Base-by-base conservation (phyloP, 2,113 vertebrate species). In the Mesitornis unicolor region DNA sequence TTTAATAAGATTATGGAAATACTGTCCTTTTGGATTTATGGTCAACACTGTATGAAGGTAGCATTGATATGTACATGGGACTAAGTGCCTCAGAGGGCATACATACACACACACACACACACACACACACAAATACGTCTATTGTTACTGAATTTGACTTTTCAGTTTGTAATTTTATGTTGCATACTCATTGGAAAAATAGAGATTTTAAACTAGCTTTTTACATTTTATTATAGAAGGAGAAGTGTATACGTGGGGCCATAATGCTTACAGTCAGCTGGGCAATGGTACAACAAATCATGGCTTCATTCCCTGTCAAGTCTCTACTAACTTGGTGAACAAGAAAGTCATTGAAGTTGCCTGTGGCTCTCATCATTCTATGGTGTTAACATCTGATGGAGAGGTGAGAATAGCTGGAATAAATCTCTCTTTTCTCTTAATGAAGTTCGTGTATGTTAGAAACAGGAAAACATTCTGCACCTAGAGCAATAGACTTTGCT, bases 171-270 rank as follows among this genome's bases (percentile, higher is more conserved):
- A 36, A n/a, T 74, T 59, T 25, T 76, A 15, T 50, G 54, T 36
- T 76, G 26, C 48, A 6, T 65, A 35, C 38, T 59, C 43, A 59
- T 24, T 65, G 77, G 60, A 81, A 90, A 86, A 85, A 51, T 9
- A 60, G 26, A 87, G 29, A 64, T 83, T 91, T 80, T 86, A n/a
- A 96, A 82, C 22, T 22, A 63, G 28, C 33, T 64, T 89, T 71
- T 94, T 43, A 47, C 56, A 19, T 92, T 86, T 85, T 91, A 5
- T 68, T 98, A 64, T 76, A 99, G 99, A 99, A 95, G 99, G 99
- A 95, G 99, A 99, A 95, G 99, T 99, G 47, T 99, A 98, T 96
- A 98, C 99, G 1, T 99, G 99, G 99, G 99, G 99, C 43, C 99
- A 99, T 94, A 99, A 99, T 92, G 99, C 99, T 74, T 99, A 99